Evolutionary conservation across 2,113 vertebrate genomes (phyloP).

Genomic region (Epinephelus lanceolatus): DNA sequence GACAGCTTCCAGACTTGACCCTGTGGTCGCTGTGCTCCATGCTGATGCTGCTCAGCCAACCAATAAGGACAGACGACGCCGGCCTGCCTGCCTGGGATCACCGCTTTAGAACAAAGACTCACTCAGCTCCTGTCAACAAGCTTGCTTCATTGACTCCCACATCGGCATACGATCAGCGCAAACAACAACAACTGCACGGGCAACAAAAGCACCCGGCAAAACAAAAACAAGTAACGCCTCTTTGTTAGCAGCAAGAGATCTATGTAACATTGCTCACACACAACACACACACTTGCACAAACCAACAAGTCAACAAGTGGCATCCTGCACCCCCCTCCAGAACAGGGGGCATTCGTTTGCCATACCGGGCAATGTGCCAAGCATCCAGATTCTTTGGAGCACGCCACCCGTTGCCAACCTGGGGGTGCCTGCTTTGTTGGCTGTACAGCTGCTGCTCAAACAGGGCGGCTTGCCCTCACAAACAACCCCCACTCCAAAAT

Average conservation of each 20-base stretch:
- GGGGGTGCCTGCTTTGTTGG: conserved; percentile 69
- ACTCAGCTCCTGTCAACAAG: conserved; percentile 56
- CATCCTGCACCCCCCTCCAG: conserved; percentile 32
- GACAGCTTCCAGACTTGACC: conserved; percentile 44
- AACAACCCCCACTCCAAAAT: conserved; percentile 58
- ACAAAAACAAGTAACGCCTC: conserved; percentile 49
- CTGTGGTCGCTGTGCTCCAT: conserved; percentile 21
- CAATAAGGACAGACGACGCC: conserved; percentile 39
- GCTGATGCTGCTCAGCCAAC: conserved; percentile 55
- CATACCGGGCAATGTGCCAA: conserved; percentile 76
- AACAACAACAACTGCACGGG: conserved; percentile 45
- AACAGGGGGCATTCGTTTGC: conserved; percentile 59
- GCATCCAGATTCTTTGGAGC: conserved; percentile 74
- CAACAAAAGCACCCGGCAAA: conserved; percentile 34
- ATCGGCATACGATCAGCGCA: conserved; percentile 28
- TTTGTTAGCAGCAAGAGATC: conserved; percentile 46
- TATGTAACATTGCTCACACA: conserved; percentile 8
- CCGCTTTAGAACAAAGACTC: conserved; percentile 72
- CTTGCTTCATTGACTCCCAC: conserved; percentile 56
- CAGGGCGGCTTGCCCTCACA: conserved; percentile 45
- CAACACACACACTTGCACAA: conserved; percentile 47
- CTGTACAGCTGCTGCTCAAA: conserved; percentile 74
- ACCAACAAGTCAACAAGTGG: conserved; percentile 85
- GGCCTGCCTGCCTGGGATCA: conserved; percentile 38
- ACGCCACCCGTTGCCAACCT: conserved; percentile 71